These are phyloP conservation scores for Argyrosomus regius DNA, from an alignment of 2,797 vertebrate genomes.

Conservation along the genomic window DNA sequence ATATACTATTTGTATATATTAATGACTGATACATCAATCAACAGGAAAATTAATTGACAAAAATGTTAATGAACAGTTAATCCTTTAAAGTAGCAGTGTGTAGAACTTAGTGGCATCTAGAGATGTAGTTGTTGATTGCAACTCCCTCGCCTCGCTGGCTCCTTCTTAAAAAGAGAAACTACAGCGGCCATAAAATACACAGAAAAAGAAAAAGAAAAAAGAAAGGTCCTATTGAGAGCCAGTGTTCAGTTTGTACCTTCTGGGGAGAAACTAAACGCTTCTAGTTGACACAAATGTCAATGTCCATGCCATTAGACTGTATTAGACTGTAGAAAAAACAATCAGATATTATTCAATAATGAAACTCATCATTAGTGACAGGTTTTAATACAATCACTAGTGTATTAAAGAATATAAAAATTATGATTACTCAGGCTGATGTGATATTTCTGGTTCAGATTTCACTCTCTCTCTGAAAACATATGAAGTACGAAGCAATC, in stretches of 20 bases:
- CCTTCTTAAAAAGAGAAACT: too few relatives aligned
- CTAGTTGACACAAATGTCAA: not conserved
- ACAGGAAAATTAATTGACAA: not conserved
- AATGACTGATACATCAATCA: not conserved
- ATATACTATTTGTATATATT: not conserved
- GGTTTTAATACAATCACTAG: not conserved
- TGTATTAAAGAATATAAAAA: not conserved
- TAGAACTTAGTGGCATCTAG: too few relatives aligned
- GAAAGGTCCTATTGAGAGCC: too few relatives aligned
- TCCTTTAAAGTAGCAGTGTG: too few relatives aligned
- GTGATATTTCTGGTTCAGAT: constrained; percentile 16
- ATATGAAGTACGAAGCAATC: constrained; percentile 27
- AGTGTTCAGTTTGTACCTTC: too few relatives aligned
- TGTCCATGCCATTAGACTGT: not conserved
- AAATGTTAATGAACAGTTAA: too few relatives aligned
- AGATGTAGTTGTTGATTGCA: too few relatives aligned
- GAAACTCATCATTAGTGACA: not conserved
- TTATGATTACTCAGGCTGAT: not conserved
- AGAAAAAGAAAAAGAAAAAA: too few relatives aligned
- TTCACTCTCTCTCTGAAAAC: constrained; percentile 3
- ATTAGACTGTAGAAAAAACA: not conserved
- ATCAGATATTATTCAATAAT: not conserved
- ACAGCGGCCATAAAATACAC: too few relatives aligned
- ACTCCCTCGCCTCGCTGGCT: too few relatives aligned
- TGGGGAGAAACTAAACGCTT: too few relatives aligned